Conservation (phyloP, 1,140 invertebrate species). For the Aculops lycopersici region DNA sequence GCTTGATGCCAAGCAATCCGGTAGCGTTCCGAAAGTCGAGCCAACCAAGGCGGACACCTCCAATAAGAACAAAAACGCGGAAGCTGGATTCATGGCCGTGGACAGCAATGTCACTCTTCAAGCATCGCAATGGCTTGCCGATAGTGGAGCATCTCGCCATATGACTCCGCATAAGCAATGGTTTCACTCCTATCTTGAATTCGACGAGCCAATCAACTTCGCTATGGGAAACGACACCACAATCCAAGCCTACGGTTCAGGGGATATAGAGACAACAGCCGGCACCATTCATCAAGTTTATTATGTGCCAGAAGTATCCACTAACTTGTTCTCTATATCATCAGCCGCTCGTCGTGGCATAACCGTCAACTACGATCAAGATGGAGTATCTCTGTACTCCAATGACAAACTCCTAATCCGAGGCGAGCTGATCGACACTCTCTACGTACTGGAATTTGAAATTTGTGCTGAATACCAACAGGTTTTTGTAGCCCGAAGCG, state of each 20-base stretch:
- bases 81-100: background rate
- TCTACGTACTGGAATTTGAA: no score
- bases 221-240: background rate
- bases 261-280: background rate
- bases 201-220: background rate
- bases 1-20: background rate
- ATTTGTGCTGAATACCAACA: no score
- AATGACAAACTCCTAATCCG: no score
- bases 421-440: no score
- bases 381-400: no score
- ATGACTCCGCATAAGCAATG: slow-evolving; percentile 1
- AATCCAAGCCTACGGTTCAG: background rate
- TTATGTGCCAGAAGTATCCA: background rate
- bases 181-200: background rate
- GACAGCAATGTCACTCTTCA: background rate
- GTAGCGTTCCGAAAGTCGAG: background rate
- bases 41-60: background rate
- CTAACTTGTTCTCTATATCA: background rate
- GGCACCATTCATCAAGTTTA: background rate
- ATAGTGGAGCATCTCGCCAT: slow-evolving; percentile 1
- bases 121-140: background rate
- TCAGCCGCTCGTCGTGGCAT: no score
- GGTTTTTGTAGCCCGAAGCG: no score
- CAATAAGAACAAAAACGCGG: background rate
- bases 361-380: no score